A percentile compares a stretch with the other conserved stretches of the same genome.
Evolutionary conservation across 2,888 invertebrate genomes (phyloP).

Genomic region (Hypomecis atomaria): DNA sequence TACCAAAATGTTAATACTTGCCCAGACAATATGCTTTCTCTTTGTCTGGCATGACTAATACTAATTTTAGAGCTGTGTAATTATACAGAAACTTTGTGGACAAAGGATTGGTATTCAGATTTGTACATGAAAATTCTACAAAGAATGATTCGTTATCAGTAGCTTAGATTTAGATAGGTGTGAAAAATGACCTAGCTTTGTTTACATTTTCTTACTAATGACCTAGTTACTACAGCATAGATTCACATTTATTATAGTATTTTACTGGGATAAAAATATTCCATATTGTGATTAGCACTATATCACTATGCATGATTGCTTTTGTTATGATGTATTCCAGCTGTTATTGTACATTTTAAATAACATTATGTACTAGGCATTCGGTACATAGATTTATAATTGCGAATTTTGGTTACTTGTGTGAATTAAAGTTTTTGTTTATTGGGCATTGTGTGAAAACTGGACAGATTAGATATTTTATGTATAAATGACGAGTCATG

Average conservation of each 20-base stretch:
- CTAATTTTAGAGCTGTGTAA: conserved; percentile 23
- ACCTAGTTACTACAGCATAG: not conserved
- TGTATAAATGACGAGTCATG: no score
- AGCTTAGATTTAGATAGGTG: not conserved
- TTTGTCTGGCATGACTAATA: conserved; percentile 21
- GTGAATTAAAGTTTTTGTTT: no score
- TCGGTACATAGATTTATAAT: no score
- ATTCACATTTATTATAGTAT: not conserved
- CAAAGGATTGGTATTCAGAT: conserved; percentile 18
- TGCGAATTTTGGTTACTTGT: no score
- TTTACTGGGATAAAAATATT: no score
- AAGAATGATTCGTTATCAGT: conserved; percentile 1
- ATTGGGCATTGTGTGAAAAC: no score
- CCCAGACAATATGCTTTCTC: conserved; percentile 23
- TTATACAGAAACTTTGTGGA: conserved; percentile 9
- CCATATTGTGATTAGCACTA: no score
- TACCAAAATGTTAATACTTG: conserved; percentile 1
- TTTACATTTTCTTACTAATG: not conserved
- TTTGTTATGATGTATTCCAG: no score
- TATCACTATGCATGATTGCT: no score
- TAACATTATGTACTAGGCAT: no score
- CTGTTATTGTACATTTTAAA: no score
- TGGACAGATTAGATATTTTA: no score
- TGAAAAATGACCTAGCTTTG: conserved; percentile 1
- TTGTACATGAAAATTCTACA: conserved; percentile 1